Base-by-base conservation (phyloP, 2,113 vertebrate species). In the Corapipo altera region DNA sequence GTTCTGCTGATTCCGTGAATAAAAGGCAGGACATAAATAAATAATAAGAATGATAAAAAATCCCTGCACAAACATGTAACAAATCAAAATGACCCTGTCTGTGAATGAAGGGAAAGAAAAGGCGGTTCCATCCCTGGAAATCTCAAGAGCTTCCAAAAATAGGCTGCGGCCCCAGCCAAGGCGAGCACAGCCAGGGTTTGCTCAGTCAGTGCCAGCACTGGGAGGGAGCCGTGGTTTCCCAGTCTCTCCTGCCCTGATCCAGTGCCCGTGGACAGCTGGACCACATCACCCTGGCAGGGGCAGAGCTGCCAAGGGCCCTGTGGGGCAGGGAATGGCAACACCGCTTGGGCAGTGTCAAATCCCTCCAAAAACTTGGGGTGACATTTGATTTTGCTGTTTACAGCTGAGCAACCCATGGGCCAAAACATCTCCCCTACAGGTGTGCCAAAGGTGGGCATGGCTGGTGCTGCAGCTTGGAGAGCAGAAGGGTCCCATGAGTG, bases 61-160 rank as follows among this genome's bases (percentile, higher is more conserved):
- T 15, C 39, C 67, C 15, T 0, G 0, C 33, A 35, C 37, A 46
- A 84, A 58, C 76, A 71, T 6, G 0, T 55, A 67, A 90, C 64
- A 79, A 90, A 92, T 96, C 57, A 52, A 78, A 88, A 69, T 54
- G 61, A 94, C 61, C 79, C 39, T 0, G 15, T 89, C 86, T 94
- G 86, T 93, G 96, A 96, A 94, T 91, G 91, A 84, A 91, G 62
- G 79, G 72, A 35, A 95, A 95, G 73, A 88, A 87, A 81, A 92
- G 76, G 93, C 54, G 0, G 41, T 39, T 91, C 83, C 66, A 20
- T 93, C 83, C 86, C 86, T 96, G 92, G 65, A 89, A 87, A 58
- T 49, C 88, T 94, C 8, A 5, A 69, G 91, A 96, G 76, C 86
- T 92, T 97, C 96, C 93, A 96, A 93, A 96, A 96, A 92, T 89